Conservation (phyloP, 1,140 invertebrate species). For the Pogonus chalceus region DNA sequence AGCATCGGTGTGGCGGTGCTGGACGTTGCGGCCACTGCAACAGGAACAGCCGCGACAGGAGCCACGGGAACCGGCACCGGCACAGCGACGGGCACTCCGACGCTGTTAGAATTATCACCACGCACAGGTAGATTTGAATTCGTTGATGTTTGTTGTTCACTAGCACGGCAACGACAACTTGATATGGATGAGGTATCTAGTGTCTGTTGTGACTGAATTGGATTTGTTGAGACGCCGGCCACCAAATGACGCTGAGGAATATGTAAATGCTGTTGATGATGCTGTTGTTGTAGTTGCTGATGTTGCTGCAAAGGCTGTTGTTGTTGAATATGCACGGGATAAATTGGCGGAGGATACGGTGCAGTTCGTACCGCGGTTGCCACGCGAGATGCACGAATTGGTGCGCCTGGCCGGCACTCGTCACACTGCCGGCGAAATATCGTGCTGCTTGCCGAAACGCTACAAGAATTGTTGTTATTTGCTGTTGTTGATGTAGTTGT, state of each 20-base stretch:
- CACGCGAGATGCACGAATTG: background rate
- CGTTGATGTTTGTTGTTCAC: background rate
- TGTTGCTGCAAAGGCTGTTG: slow-evolving; percentile 13
- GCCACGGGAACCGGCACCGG: background rate
- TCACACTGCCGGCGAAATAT: background rate
- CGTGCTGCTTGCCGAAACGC: background rate
- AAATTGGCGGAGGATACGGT: slow-evolving; percentile 20
- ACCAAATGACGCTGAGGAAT: slow-evolving; percentile 29
- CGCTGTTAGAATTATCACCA: background rate
- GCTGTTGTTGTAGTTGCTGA: slow-evolving; percentile 35
- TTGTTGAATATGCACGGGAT: slow-evolving; percentile 14
- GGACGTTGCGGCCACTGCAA: slow-evolving; percentile 15
- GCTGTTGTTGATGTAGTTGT: slow-evolving; percentile 19
- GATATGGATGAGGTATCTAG: background rate
- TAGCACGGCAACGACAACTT: background rate
- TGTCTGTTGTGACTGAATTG: background rate
- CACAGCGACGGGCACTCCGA: background rate
- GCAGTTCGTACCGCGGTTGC: background rate
- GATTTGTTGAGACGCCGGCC: slow-evolving; percentile 28
- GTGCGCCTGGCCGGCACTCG: background rate
- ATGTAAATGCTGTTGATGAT: slow-evolving; percentile 18
- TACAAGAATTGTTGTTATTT: slow-evolving; percentile 16
- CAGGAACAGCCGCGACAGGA: slow-evolving; percentile 5
- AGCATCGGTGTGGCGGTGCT: slow-evolving; percentile 29
- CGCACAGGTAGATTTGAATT: too few species aligned